Base-by-base conservation (phyloP, 2,888 invertebrate genomes). In the Calameuta filiformis region DNA sequence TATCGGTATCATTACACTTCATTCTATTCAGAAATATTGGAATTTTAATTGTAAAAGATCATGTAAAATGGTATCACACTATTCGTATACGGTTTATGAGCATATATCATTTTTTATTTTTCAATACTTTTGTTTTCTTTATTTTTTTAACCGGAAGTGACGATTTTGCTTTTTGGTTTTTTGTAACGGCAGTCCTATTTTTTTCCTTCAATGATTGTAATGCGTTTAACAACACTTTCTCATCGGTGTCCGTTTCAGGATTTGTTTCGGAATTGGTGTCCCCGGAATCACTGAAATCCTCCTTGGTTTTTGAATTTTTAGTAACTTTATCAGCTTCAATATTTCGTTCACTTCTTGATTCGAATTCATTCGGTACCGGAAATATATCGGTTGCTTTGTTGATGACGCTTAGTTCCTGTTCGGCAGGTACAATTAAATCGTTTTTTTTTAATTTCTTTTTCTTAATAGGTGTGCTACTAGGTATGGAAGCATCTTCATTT, bases 181-280 rank as follows among this genome's bases (percentile, higher is more conserved):
- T 73, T 4, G 74, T 75, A 4, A 6, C 6, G 11, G 33, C 11
- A 12, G 68, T 75, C 11, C n/a, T 37, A 15, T 35, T 30, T 75
- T 75, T 15, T 6, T 75, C 73, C 2, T 35, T 74, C 23, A 76
- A 30, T 6, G 31, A 73, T 37, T 34, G 75, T 69, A 79, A 73
- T 31, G 74, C 73, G 23, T 69, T 74, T 31, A 79, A 73, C 69
- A 79, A 76, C 35, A 33, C 74, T 30, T 11, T 33, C 1, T 79
- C 69, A 37, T 34, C 40, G 11, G 69, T 74, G 40, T 30, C 15
- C 30, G 73, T 40, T 69, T 79, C 31, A 34, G 23, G 35, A 11
- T 31, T 56, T 35, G 76, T 76, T 30, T 76, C 78, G n/a, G 56
- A 40, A 40, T 73, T 69, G 40, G 11, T 31, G 11, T 69, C 31